Percentiles rank a stretch among this genome's conserved stretches.
These are phyloP conservation scores for Synanthedon formicaeformis DNA, from an alignment of 2,888 invertebrate genomes.

Conservation along the genomic window DNA sequence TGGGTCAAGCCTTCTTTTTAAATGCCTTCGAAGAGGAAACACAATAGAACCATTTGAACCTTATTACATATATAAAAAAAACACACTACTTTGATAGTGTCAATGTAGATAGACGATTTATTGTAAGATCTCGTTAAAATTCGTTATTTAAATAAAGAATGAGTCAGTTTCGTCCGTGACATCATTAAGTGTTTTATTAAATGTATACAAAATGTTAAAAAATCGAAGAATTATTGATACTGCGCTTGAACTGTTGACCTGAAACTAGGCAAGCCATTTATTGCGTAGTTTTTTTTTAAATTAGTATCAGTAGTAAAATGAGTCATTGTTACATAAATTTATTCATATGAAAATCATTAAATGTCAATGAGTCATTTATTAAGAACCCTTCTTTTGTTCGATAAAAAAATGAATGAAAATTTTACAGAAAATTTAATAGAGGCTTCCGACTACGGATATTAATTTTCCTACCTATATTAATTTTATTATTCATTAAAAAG, in stretches of 20 bases:
- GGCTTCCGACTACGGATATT: too few species aligned
- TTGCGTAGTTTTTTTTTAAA: slow-evolving; percentile 34
- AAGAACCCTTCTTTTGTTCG: not conserved
- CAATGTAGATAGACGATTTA: slow-evolving; percentile 24
- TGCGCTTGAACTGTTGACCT: slow-evolving; percentile 63
- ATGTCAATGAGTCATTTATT: not conserved
- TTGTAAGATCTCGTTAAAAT: slow-evolving; percentile 25
- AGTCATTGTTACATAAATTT: slow-evolving; percentile 27
- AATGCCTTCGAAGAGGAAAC: not conserved
- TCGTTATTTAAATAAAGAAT: slow-evolving; percentile 39
- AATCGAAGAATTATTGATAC: slow-evolving; percentile 55
- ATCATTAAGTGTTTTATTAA: slow-evolving; percentile 60
- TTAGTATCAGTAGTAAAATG: slow-evolving; percentile 22
- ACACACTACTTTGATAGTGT: not conserved
- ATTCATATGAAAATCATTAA: slow-evolving; percentile 4
- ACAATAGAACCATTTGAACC: not conserved
- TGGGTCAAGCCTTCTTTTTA: slow-evolving; percentile 19
- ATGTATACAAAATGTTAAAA: slow-evolving; percentile 51
- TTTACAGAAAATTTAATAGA: too few species aligned
- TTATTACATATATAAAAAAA: not conserved
- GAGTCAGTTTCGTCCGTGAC: slow-evolving; percentile 52
- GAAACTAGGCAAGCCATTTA: slow-evolving; percentile 38
- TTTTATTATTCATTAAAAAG: too few species aligned
- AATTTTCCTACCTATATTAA: too few species aligned
- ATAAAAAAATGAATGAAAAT: too few species aligned